A percentile compares a stretch with the other conserved stretches of the same genome.
These are phyloP conservation scores for Pelecanoides urinatrix DNA, from an alignment of 2,113 vertebrate species.

Conservation along the genomic window DNA sequence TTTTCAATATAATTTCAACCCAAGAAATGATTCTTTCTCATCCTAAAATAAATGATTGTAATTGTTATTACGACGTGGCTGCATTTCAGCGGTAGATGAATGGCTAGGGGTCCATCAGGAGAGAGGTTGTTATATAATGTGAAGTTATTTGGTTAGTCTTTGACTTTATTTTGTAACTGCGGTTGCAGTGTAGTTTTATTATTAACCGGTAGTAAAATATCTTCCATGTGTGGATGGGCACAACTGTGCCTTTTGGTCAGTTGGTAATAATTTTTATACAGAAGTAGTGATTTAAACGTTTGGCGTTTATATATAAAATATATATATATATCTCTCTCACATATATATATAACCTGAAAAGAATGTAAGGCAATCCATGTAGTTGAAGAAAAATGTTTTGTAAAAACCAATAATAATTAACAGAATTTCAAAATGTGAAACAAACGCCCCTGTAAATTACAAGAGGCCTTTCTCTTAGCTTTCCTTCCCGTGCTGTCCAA, in stretches of 20 bases:
- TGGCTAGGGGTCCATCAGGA: not conserved
- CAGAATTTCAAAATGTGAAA: not conserved
- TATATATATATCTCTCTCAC: too few species aligned
- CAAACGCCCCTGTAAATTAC: not conserved
- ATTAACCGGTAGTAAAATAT: not conserved
- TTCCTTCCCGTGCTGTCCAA: not conserved
- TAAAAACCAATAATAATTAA: not conserved
- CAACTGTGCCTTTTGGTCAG: not conserved
- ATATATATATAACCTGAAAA: not conserved
- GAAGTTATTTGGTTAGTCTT: not conserved
- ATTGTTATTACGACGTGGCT: not conserved
- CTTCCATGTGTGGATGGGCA: not conserved
- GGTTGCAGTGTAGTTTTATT: not conserved
- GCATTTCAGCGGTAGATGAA: not conserved
- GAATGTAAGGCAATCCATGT: not conserved
- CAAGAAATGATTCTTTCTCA: not conserved
- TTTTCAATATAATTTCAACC: not conserved
- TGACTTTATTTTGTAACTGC: not conserved
- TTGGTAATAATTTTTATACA: not conserved
- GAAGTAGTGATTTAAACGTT: not conserved
- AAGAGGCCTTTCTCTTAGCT: not conserved
- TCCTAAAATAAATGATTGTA: not conserved
- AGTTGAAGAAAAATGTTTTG: not conserved
- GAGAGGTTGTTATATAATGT: not conserved
- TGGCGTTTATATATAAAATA: not conserved